These are phyloP conservation scores for Eurypyga helias DNA, from an alignment of 2,113 vertebrate genomes.

Conservation along the genomic window DNA sequence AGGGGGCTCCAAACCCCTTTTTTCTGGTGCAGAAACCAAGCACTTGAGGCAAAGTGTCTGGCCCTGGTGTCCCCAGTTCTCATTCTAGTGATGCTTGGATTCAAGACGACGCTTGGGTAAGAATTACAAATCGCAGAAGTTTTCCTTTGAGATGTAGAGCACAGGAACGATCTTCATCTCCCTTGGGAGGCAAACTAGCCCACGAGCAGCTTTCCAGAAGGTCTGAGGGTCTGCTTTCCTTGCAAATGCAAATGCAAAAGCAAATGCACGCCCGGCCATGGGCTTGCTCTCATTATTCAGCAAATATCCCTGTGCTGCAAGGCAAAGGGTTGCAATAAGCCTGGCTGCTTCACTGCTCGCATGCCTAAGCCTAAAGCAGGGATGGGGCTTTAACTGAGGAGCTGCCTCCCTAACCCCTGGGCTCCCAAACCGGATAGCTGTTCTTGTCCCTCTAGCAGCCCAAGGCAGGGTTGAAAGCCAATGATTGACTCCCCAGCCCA, in stretches of 20 bases:
- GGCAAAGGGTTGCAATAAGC: neutral
- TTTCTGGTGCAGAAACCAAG: neutral
- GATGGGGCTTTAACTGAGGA: neutral
- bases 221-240: neutral
- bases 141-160: neutral
- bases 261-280: no score
- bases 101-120: rapidly evolving
- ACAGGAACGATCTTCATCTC: neutral
- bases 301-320: neutral
- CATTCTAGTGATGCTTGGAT: neutral
- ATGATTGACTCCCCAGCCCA: rapidly evolving
- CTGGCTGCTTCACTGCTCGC: neutral
- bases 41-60: neutral
- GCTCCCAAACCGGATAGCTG: neutral
- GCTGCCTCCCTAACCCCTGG: rapidly evolving
- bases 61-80: neutral
- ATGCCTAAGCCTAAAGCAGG: neutral
- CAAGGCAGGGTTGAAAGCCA: neutral
- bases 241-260: no score
- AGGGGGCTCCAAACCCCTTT: neutral
- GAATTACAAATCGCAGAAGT: neutral
- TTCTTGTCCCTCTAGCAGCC: neutral
- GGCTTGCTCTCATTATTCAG: neutral
- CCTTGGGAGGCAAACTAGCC: rapidly evolving
- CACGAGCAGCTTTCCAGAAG: neutral